phyloP scores from a whole-genome alignment of 1,140 invertebrate species.

The Steinernema khuongi region DNA sequence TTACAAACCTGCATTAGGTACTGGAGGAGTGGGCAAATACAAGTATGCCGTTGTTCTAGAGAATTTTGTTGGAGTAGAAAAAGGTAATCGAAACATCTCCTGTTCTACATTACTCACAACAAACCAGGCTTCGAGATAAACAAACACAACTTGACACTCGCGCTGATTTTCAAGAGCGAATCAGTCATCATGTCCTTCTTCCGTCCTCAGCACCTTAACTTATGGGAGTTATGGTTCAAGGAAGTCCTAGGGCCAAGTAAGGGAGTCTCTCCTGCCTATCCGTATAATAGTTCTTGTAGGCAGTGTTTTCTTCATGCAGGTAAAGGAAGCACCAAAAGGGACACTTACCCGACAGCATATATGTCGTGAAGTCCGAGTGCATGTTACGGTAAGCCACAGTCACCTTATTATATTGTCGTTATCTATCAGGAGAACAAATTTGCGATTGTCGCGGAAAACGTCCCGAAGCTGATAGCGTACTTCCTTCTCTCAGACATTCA shows the following conservation, averaged over 20 bases:
- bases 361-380: conserved; percentile 4
- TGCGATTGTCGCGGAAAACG: not conserved
- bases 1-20: not conserved
- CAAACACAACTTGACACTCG: not conserved
- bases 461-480: not conserved
- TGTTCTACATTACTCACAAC: not conserved
- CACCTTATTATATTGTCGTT: not conserved
- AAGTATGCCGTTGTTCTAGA: not conserved
- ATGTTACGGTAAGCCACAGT: not conserved
- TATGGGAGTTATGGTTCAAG: not conserved
- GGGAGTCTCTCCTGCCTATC: not conserved
- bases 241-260: not conserved
- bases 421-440: not conserved
- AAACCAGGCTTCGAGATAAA: not conserved
- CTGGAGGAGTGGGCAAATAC: not conserved
- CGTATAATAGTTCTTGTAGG: not conserved
- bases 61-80: not conserved
- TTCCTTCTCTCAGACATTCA: not conserved
- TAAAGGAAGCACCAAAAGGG: conserved; percentile 4
- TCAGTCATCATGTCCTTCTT: not conserved
- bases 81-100: not conserved
- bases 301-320: not conserved
- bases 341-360: conserved; percentile 1
- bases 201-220: not conserved
- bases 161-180: not conserved